phyloP scores from a whole-genome alignment of 1,140 invertebrate genomes.

The Antheraea pernyi region DNA sequence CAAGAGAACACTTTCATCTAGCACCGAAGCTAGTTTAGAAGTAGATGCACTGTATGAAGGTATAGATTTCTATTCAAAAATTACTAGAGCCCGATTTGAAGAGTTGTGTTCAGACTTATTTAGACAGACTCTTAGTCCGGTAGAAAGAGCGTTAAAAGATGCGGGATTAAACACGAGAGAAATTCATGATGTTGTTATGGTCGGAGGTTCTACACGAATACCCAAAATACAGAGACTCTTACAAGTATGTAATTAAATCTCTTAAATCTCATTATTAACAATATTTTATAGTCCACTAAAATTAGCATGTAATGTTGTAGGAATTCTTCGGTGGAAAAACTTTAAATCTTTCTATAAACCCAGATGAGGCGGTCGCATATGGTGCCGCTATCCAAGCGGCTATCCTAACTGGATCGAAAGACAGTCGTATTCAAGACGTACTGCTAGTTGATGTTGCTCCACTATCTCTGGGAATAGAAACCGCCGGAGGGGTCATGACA shows the following conservation, averaged over 20 bases:
- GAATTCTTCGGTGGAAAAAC: constrained; percentile 84
- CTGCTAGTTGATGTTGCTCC: constrained; percentile 87
- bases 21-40: constrained; percentile 85
- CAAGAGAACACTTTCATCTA: constrained; percentile 84
- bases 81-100: constrained; percentile 92
- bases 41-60: constrained; percentile 89
- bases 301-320: constrained; percentile 41
- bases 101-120: constrained; percentile 93
- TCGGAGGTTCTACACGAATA: constrained; percentile 84
- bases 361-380: constrained; percentile 89
- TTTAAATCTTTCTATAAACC: constrained; percentile 87
- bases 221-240: constrained; percentile 84
- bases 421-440: constrained; percentile 87
- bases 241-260: constrained; percentile 42
- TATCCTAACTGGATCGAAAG: constrained; percentile 84
- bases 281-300: background rate
- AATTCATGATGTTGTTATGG: constrained; percentile 84
- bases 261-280: background rate
- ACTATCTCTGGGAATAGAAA: constrained; percentile 86
- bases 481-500: constrained; percentile 85
- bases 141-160: constrained; percentile 87
- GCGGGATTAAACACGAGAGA: constrained; percentile 87
- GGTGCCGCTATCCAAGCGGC: constrained; percentile 89
- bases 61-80: constrained; percentile 92
- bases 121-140: constrained; percentile 83